phyloP scores from a whole-genome alignment of 2,797 vertebrate genomes.

The Poliocrania exsul region DNA sequence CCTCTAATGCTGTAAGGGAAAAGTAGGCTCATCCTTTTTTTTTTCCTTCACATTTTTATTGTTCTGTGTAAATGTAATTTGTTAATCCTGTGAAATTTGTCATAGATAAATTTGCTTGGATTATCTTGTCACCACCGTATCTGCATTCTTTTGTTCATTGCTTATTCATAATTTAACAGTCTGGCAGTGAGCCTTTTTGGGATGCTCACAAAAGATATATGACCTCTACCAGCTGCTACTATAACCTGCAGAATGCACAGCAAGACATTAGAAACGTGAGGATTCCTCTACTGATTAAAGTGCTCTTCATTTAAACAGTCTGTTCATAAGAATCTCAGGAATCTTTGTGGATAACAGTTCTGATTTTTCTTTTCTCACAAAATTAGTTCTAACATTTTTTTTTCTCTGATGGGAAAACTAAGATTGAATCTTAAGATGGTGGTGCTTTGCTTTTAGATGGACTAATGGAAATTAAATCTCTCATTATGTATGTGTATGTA shows the following conservation, averaged over 20 bases:
- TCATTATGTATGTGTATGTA: constrained; percentile 24
- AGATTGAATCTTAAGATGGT: constrained; percentile 13
- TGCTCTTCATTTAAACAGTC: constrained; percentile 83
- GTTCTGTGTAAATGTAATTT: constrained; percentile 89
- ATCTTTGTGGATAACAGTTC: constrained; percentile 76
- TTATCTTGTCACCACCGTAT: constrained; percentile 90
- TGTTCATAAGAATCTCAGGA: constrained; percentile 80
- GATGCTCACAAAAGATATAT: constrained; percentile 87
- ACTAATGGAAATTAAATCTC: constrained; percentile 63
- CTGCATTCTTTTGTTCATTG: constrained; percentile 89
- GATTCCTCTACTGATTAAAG: constrained; percentile 85
- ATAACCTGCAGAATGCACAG: constrained; percentile 85
- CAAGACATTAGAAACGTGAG: constrained; percentile 84
- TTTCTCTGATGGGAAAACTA: not conserved
- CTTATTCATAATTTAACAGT: constrained; percentile 90
- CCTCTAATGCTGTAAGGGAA: constrained; percentile 67
- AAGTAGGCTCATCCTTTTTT: constrained; percentile 77
- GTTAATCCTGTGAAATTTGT: constrained; percentile 90
- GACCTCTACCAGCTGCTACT: constrained; percentile 88
- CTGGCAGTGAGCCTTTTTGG: constrained; percentile 87
- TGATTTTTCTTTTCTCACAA: constrained; percentile 66
- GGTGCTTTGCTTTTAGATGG: constrained; percentile 59
- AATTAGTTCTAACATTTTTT: constrained; percentile 70
- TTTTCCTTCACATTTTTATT: constrained; percentile 80
- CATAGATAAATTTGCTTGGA: constrained; percentile 91